These are phyloP conservation scores for Mythimna lalbum DNA, from an alignment of 2,888 invertebrate species.

Conservation along the genomic window DNA sequence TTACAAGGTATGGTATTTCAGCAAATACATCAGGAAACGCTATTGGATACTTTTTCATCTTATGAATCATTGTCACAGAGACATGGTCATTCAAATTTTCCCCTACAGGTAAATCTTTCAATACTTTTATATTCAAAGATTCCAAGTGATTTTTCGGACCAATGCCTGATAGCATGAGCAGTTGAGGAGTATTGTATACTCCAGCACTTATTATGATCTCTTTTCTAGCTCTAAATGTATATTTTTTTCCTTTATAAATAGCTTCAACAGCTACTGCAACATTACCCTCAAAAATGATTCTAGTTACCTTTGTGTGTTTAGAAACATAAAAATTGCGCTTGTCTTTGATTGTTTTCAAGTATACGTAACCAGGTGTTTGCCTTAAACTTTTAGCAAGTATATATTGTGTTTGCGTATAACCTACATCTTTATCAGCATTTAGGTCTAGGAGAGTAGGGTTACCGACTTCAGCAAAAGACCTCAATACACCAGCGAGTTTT, in stretches of 20 bases:
- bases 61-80: conserved; percentile 20
- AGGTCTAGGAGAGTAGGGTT: conserved; percentile 45
- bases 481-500: conserved; percentile 28
- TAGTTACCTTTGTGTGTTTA: conserved; percentile 50
- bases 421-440: conserved; percentile 32
- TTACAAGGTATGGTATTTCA: conserved; percentile 23
- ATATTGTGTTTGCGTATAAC: conserved; percentile 42
- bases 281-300: conserved; percentile 46
- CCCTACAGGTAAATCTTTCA: conserved; percentile 49
- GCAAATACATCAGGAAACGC: conserved; percentile 15
- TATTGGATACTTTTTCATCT: conserved; percentile 14
- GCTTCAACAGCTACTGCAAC: conserved; percentile 48
- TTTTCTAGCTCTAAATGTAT: conserved; percentile 45
- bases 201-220: conserved; percentile 56
- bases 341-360: conserved; percentile 35
- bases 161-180: conserved; percentile 56
- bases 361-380: conserved; percentile 49
- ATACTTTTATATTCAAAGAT: conserved; percentile 19
- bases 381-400: conserved; percentile 37
- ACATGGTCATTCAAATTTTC: conserved; percentile 47
- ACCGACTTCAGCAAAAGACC: conserved; percentile 54
- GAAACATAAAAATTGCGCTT: conserved; percentile 47
- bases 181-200: conserved; percentile 51
- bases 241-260: conserved; percentile 23
- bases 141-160: conserved; percentile 51